Conservation (phyloP, 2,113 vertebrate genomes). For the Amblyopsis rosae region DNA sequence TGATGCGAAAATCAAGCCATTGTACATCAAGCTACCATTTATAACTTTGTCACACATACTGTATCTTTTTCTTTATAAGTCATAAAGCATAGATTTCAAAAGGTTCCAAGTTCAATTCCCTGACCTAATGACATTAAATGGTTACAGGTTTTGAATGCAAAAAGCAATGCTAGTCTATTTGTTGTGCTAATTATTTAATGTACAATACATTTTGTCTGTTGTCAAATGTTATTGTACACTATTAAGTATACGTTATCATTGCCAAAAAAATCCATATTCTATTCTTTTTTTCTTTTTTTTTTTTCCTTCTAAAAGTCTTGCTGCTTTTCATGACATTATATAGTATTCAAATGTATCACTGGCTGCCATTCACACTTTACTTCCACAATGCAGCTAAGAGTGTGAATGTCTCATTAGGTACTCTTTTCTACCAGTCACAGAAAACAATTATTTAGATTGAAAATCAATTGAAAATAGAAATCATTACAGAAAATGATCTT, state of each 20-base stretch:
- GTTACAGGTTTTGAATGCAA: neutral
- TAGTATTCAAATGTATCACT: conserved; percentile 8
- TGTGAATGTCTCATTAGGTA: conserved; percentile 11
- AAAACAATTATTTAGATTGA: conserved; percentile 24
- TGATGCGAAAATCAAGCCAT: neutral
- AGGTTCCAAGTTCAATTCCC: neutral
- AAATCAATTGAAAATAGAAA: neutral
- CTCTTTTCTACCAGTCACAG: neutral
- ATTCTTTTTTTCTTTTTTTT: conserved; percentile 49
- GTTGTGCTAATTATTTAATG: conserved; percentile 22
- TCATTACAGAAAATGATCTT: neutral
- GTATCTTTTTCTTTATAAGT: neutral
- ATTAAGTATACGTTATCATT: conserved; percentile 51
- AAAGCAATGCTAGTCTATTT: conserved; percentile 12
- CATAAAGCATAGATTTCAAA: neutral
- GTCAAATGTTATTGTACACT: conserved; percentile 33
- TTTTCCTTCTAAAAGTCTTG: conserved; percentile 12
- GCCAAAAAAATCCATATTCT: conserved; percentile 17
- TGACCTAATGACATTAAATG: conserved; percentile 16
- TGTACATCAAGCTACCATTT: neutral
- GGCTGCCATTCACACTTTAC: neutral
- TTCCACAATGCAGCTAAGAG: conserved; percentile 15
- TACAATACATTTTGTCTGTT: conserved; percentile 18
- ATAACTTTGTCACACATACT: too few relatives aligned
- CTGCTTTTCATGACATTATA: neutral